Evolutionary conservation across 2,888 invertebrate genomes (phyloP).

Genomic region (Epinotia demarniana): DNA sequence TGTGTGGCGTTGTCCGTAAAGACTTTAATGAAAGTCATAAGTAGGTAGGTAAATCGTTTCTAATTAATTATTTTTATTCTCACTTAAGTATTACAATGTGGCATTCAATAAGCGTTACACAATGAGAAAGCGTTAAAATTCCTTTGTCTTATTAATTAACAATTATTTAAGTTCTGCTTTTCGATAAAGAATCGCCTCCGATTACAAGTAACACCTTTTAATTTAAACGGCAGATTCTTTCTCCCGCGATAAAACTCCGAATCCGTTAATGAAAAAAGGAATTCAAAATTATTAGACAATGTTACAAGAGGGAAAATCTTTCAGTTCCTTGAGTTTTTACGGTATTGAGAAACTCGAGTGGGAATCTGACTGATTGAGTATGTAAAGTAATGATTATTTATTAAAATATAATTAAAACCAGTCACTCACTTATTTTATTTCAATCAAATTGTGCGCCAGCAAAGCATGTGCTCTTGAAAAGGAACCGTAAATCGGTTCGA

Average conservation of each 20-base stretch:
- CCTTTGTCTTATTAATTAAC: background rate
- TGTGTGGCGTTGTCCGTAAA: no score
- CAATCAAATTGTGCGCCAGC: no score
- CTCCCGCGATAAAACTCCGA: slow-evolving; percentile 12
- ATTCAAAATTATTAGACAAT: slow-evolving; percentile 6
- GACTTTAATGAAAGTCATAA: no score
- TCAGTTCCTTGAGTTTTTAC: background rate
- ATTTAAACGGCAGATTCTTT: slow-evolving; percentile 15
- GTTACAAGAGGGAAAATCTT: slow-evolving; percentile 13
- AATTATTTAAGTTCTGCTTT: background rate
- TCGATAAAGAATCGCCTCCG: slow-evolving; percentile 9
- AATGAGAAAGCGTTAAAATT: slow-evolving; percentile 29
- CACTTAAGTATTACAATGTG: background rate
- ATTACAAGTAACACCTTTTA: slow-evolving; percentile 14
- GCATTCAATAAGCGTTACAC: background rate
- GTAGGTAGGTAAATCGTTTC: no score
- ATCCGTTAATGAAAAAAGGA: slow-evolving; percentile 23
- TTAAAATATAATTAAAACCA: no score
- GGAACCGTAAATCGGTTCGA: no score
- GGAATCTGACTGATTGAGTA: background rate
- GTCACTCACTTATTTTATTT: no score
- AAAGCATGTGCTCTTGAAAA: no score
- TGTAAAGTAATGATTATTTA: background rate
- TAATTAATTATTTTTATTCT: background rate
- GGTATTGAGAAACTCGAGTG: background rate